Evolutionary conservation across 2,888 invertebrate species (phyloP).

Genomic region (Gari tellinella): DNA sequence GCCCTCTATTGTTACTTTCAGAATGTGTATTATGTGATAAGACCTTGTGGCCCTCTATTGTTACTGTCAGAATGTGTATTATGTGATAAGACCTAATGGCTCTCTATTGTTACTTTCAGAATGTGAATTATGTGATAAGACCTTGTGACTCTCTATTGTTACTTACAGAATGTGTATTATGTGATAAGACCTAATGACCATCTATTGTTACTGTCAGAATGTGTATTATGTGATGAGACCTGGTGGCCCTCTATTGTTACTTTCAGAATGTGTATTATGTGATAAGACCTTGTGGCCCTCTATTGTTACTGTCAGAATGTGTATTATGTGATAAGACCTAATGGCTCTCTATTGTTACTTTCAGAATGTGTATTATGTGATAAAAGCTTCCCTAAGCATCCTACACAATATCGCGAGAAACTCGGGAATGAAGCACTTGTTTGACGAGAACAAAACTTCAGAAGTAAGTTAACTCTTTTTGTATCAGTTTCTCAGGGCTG

Average conservation of each 20-base stretch:
- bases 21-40: too few species aligned
- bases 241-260: neutral
- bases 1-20: too few species aligned
- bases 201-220: neutral
- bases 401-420: slow-evolving; percentile 80
- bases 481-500: too few species aligned
- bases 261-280: slow-evolving; percentile 81
- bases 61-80: too few species aligned
- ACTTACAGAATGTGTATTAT: too few species aligned
- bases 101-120: too few species aligned
- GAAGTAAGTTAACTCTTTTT: slow-evolving; percentile 65
- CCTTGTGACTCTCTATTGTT: too few species aligned
- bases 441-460: slow-evolving; percentile 78
- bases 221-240: too few species aligned
- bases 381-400: slow-evolving; percentile 81
- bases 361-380: slow-evolving; percentile 81
- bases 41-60: too few species aligned
- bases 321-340: too few species aligned
- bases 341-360: slow-evolving; percentile 24
- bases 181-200: slow-evolving; percentile 72
- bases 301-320: neutral
- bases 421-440: slow-evolving; percentile 75
- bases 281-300: slow-evolving; percentile 67
- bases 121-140: too few species aligned
- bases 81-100: slow-evolving; percentile 81